Evolutionary conservation across 2,113 vertebrate species (phyloP).

Genomic region (Chauna torquata): DNA sequence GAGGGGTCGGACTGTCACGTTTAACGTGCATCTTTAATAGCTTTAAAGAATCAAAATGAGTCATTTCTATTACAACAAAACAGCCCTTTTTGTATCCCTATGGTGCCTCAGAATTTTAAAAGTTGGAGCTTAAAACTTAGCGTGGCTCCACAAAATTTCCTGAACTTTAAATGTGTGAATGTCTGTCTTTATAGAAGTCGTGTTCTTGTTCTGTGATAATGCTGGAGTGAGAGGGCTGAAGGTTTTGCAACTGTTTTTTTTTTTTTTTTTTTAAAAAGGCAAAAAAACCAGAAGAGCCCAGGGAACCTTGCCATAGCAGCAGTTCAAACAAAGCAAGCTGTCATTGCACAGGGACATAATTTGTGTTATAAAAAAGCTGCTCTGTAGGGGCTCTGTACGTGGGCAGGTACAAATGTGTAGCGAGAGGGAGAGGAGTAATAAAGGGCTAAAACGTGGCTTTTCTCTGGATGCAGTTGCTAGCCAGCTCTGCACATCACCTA

Average conservation of each 20-base stretch:
- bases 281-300: not conserved
- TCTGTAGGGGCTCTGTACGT: not conserved
- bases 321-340: not conserved
- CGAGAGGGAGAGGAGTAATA: not conserved
- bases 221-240: not conserved
- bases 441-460: not conserved
- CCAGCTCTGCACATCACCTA: not conserved
- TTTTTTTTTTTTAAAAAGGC: not conserved
- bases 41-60: not conserved
- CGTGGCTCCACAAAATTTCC: not conserved
- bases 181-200: fast-evolving
- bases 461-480: fast-evolving
- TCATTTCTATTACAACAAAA: not conserved
- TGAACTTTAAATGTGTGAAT: fast-evolving
- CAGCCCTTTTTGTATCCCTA: not conserved
- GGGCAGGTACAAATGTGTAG: not conserved
- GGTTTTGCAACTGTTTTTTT: not conserved
- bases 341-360: fast-evolving
- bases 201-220: not conserved
- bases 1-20: not conserved
- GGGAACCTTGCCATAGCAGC: not conserved
- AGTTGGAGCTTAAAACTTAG: not conserved
- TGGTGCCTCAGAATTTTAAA: not conserved
- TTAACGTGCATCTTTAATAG: not conserved
- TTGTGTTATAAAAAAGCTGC: too few species aligned